Evolutionary conservation across 2,888 invertebrate genomes (phyloP).

Genomic region (Eulithis testata): DNA sequence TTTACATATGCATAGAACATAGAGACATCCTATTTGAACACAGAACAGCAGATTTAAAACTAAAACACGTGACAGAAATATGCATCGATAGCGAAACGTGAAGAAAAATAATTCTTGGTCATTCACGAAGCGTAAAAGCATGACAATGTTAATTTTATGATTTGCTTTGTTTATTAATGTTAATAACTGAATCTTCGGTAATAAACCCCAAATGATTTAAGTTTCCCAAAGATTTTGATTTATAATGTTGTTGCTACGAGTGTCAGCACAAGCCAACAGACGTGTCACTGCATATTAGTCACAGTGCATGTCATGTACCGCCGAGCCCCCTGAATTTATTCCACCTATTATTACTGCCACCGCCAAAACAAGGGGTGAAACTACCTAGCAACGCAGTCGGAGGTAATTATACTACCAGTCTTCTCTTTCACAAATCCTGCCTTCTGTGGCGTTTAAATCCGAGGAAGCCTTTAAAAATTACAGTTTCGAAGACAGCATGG

Average conservation of each 20-base stretch:
- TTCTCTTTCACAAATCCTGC: slow-evolving; percentile 12
- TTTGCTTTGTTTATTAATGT: too few species aligned
- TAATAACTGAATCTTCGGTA: too few species aligned
- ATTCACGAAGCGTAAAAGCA: too few species aligned
- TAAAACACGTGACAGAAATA: too few species aligned
- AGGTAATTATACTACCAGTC: slow-evolving; percentile 1
- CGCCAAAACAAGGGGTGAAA: slow-evolving; percentile 25
- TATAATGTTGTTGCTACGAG: too few species aligned
- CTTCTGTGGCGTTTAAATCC: background rate
- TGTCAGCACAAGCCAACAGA: background rate
- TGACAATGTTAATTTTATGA: too few species aligned
- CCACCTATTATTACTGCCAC: slow-evolving; percentile 18
- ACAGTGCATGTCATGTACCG: slow-evolving; percentile 2
- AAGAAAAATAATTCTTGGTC: too few species aligned
- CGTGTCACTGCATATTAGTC: slow-evolving; percentile 7
- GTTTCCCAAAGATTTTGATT: too few species aligned
- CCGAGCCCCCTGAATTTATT: slow-evolving; percentile 7
- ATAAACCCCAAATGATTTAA: too few species aligned
- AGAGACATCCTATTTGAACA: background rate
- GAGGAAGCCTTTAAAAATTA: background rate
- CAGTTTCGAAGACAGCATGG: background rate
- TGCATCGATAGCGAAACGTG: too few species aligned
- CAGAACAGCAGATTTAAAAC: too few species aligned
- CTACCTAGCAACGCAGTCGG: slow-evolving; percentile 24
- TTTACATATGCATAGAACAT: too few species aligned